Evolutionary conservation across 2,888 invertebrate genomes (phyloP).

Genomic region (Drosophila neonasuta): DNA sequence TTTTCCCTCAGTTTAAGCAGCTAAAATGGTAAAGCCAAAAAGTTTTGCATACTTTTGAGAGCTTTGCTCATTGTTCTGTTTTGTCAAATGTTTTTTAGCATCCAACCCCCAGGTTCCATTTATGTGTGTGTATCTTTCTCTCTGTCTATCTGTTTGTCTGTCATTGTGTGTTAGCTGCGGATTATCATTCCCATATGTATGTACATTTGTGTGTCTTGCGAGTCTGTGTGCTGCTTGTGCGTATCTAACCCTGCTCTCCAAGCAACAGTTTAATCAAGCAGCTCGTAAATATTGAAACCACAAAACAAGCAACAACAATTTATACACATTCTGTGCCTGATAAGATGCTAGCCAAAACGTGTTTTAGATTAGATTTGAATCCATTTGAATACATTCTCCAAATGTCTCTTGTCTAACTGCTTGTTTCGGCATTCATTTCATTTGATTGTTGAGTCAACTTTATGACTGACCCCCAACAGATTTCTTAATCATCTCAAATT

Average conservation of each 20-base stretch:
- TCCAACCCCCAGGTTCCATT: slow-evolving; percentile 28
- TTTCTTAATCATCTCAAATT: background rate
- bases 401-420: background rate
- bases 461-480: background rate
- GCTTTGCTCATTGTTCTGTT: slow-evolving; percentile 48
- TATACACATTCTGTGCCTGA: slow-evolving; percentile 34
- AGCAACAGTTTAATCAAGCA: slow-evolving; percentile 60
- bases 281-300: slow-evolving; percentile 55
- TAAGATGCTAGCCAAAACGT: slow-evolving; percentile 26
- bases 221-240: slow-evolving; percentile 1
- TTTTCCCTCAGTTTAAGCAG: slow-evolving; percentile 56
- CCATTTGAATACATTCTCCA: slow-evolving; percentile 8
- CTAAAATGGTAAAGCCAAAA: slow-evolving; percentile 55
- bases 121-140: slow-evolving; percentile 15
- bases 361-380: slow-evolving; percentile 34
- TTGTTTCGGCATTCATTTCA: background rate
- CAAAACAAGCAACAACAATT: slow-evolving; percentile 40
- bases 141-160: slow-evolving; percentile 7
- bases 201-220: background rate
- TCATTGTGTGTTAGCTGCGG: slow-evolving; percentile 32
- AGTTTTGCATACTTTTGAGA: slow-evolving; percentile 57
- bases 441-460: background rate
- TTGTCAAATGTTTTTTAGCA: slow-evolving; percentile 42
- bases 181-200: slow-evolving; percentile 49
- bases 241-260: slow-evolving; percentile 26